These are phyloP conservation scores for Cactoblastis cactorum DNA, from an alignment of 2,888 invertebrate species.

Conservation along the genomic window DNA sequence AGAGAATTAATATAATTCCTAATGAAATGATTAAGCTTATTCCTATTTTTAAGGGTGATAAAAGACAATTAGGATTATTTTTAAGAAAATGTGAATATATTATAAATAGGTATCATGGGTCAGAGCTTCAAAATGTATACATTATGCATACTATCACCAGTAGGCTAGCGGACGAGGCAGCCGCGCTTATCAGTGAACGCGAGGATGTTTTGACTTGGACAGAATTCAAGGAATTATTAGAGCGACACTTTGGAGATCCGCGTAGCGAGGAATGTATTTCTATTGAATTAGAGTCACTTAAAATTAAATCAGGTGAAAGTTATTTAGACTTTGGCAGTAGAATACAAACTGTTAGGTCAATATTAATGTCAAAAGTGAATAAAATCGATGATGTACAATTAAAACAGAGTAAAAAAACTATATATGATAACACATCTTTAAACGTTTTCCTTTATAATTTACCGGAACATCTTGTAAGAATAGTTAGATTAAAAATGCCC, in stretches of 20 bases:
- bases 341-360: slow-evolving; percentile 15
- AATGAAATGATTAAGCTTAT: slow-evolving; percentile 13
- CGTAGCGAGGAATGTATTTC: slow-evolving; percentile 18
- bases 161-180: slow-evolving; percentile 16
- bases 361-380: slow-evolving; percentile 13
- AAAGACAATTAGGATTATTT: slow-evolving; percentile 13
- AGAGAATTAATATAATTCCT: slow-evolving; percentile 3
- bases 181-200: slow-evolving; percentile 15
- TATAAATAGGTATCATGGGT: not conserved
- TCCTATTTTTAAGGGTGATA: slow-evolving; percentile 14
- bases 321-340: slow-evolving; percentile 20
- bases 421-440: slow-evolving; percentile 20
- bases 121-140: slow-evolving; percentile 13
- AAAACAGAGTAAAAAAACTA: slow-evolving; percentile 11
- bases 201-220: slow-evolving; percentile 18
- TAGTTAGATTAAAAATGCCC: slow-evolving; percentile 8
- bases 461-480: slow-evolving; percentile 15
- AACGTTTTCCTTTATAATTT: slow-evolving; percentile 20
- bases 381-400: slow-evolving; percentile 1
- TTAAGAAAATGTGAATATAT: slow-evolving; percentile 17
- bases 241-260: slow-evolving; percentile 21
- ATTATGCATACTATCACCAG: slow-evolving; percentile 16
- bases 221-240: slow-evolving; percentile 14
- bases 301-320: slow-evolving; percentile 15
- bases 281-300: slow-evolving; percentile 17